phyloP scores from a whole-genome alignment of 1,140 invertebrate species.

The Vollenhovia emeryi region DNA sequence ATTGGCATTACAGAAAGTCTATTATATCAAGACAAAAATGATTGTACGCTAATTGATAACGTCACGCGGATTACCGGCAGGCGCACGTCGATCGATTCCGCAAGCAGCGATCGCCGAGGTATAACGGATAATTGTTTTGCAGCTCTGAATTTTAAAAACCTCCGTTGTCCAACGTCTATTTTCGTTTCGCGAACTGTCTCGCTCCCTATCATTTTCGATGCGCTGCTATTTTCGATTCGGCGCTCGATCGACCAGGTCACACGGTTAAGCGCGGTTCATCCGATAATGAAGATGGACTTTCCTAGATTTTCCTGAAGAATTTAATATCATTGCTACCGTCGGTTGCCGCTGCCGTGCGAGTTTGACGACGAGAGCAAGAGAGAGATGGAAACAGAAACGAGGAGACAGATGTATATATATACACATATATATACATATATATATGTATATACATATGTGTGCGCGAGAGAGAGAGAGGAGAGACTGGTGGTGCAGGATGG shows the following conservation, averaged over 20 bases:
- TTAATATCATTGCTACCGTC: slow-evolving; percentile 67
- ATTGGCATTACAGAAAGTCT: background rate
- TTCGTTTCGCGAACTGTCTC: slow-evolving; percentile 69
- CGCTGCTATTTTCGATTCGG: slow-evolving; percentile 69
- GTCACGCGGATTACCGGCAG: slow-evolving; percentile 22
- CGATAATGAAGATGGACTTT: slow-evolving; percentile 74
- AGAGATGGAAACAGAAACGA: background rate
- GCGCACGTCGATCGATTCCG: slow-evolving; percentile 19
- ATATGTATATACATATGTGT: background rate
- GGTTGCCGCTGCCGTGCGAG: slow-evolving; percentile 23
- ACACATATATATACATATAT: background rate
- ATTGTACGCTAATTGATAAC: slow-evolving; percentile 32
- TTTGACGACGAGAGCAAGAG: background rate
- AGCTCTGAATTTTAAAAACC: slow-evolving; percentile 26
- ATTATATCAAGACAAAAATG: background rate
- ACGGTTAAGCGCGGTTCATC: slow-evolving; percentile 72
- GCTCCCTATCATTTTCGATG: slow-evolving; percentile 66
- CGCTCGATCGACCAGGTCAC: slow-evolving; percentile 72
- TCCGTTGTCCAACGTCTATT: slow-evolving; percentile 68
- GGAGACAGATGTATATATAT: background rate
- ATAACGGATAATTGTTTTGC: slow-evolving; percentile 44
- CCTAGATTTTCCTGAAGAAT: slow-evolving; percentile 71
- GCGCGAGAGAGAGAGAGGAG: slow-evolving; percentile 34
- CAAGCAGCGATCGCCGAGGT: background rate
- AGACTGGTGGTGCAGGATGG: slow-evolving; percentile 15